Evolutionary conservation across 2,113 vertebrate species (phyloP).

Genomic region (Aphyosemion australe): DNA sequence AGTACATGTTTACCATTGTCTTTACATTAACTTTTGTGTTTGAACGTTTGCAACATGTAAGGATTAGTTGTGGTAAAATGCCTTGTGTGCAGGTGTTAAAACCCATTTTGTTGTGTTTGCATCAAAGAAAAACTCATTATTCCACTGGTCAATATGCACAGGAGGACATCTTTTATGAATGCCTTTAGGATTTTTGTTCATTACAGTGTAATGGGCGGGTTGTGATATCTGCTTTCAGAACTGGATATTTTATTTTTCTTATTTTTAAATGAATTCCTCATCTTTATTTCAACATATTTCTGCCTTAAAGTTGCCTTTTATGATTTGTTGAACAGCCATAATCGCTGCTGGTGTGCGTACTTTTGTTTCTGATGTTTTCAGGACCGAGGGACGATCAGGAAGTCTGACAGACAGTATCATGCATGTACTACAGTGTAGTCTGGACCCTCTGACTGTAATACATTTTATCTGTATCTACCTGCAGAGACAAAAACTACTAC

Average conservation of each 20-base stretch:
- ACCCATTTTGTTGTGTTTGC: constrained; percentile 18
- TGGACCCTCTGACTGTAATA: constrained; percentile 65
- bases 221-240: constrained; percentile 1
- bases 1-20: constrained; percentile 5
- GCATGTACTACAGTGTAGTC: constrained; percentile 73
- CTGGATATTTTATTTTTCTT: constrained; percentile 14
- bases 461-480: constrained; percentile 62
- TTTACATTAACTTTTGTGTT: constrained; percentile 15
- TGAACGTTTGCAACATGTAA: too few relatives aligned
- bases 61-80: constrained; percentile 13
- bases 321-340: constrained; percentile 44
- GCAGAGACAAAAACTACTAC: constrained; percentile 53
- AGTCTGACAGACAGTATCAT: constrained; percentile 56
- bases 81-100: constrained; percentile 23
- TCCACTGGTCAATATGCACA: neutral
- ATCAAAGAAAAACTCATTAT: constrained; percentile 15
- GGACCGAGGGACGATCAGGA: constrained; percentile 7
- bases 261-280: constrained; percentile 28
- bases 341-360: constrained; percentile 54
- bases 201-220: neutral
- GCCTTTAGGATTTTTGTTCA: constrained; percentile 41
- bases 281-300: constrained; percentile 48
- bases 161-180: constrained; percentile 21
- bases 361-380: constrained; percentile 35
- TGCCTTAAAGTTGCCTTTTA: constrained; percentile 75